phyloP scores from a whole-genome alignment of 2,113 vertebrate genomes.

The Tyto alba region DNA sequence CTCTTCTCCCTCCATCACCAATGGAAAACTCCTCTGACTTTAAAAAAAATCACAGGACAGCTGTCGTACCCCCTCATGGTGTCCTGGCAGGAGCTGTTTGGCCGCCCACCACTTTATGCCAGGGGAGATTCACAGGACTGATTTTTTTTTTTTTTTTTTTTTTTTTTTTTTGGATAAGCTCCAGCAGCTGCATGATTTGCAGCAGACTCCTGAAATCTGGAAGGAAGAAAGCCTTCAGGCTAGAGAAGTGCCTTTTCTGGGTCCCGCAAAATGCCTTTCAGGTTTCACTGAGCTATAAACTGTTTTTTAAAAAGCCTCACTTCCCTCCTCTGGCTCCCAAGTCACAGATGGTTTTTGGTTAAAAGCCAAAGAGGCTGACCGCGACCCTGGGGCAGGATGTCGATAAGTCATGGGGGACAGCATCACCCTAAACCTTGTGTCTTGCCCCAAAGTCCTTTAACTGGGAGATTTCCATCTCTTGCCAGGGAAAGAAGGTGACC shows the following conservation, averaged over 20 bases:
- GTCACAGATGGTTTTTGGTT: not conserved
- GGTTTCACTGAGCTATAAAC: not conserved
- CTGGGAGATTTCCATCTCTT: not conserved
- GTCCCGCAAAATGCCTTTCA: not conserved
- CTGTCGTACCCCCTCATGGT: accelerated
- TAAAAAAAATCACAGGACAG: not conserved
- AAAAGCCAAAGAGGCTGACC: not conserved
- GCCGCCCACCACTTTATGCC: not conserved
- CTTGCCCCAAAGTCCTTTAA: not conserved
- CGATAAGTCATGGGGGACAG: accelerated
- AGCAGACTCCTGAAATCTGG: not conserved
- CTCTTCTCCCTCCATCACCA: not conserved
- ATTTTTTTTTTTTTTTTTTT: not conserved
- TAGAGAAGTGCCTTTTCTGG: not conserved
- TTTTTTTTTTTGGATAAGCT: not conserved
- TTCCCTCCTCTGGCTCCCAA: not conserved
- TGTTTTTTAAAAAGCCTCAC: not conserved
- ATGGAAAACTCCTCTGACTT: not conserved
- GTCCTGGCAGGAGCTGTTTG: not conserved
- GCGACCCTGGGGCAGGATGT: not conserved
- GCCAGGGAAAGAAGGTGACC: not conserved
- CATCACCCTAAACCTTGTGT: not conserved
- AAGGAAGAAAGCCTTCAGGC: not conserved
- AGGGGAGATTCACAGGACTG: not conserved
- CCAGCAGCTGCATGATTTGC: not conserved